Percentiles rank a stretch among this genome's conserved stretches.
These are phyloP conservation scores for Dasypus novemcinctus DNA, from an alignment of 2,113 vertebrate genomes.

Conservation along the genomic window DNA sequence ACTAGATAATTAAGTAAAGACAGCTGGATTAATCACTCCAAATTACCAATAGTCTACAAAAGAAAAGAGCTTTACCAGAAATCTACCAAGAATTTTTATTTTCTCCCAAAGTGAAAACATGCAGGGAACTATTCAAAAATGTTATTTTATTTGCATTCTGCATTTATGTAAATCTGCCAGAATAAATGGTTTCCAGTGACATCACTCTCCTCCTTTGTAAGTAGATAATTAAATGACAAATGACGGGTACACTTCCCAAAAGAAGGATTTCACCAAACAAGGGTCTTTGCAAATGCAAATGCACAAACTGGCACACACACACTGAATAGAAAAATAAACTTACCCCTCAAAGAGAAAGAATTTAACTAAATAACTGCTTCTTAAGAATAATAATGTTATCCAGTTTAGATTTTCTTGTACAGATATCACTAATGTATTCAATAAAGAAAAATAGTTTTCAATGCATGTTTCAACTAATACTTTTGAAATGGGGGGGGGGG, in stretches of 20 bases:
- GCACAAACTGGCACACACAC: slow-evolving; percentile 73
- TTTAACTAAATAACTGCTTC: slow-evolving; percentile 42
- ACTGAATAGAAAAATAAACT: slow-evolving; percentile 77
- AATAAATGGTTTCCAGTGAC: slow-evolving; percentile 81
- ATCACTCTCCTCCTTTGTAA: slow-evolving; percentile 78
- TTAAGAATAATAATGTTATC: slow-evolving; percentile 53
- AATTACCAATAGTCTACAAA: slow-evolving; percentile 53
- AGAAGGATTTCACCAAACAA: slow-evolving; percentile 77
- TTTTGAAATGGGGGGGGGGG: not conserved
- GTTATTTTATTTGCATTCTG: slow-evolving; percentile 78
- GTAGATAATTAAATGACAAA: slow-evolving; percentile 78
- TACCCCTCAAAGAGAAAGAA: slow-evolving; percentile 45
- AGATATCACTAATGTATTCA: slow-evolving; percentile 37
- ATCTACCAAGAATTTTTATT: slow-evolving; percentile 67
- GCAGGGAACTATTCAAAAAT: slow-evolving; percentile 67
- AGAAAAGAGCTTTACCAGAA: slow-evolving; percentile 57
- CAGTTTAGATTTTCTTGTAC: slow-evolving; percentile 52
- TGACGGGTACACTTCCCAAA: slow-evolving; percentile 77
- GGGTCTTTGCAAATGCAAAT: slow-evolving; percentile 79
- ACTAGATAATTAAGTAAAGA: slow-evolving; percentile 65
- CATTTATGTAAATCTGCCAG: slow-evolving; percentile 81
- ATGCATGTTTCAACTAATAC: not conserved
- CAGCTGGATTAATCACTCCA: slow-evolving; percentile 11
- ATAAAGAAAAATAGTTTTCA: slow-evolving; percentile 31
- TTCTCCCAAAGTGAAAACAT: slow-evolving; percentile 65